Evolutionary conservation across 2,113 vertebrate species (phyloP), one percentile per base, ranked within the genome.

Genomic region (Xiphophorus couchianus): DNA sequence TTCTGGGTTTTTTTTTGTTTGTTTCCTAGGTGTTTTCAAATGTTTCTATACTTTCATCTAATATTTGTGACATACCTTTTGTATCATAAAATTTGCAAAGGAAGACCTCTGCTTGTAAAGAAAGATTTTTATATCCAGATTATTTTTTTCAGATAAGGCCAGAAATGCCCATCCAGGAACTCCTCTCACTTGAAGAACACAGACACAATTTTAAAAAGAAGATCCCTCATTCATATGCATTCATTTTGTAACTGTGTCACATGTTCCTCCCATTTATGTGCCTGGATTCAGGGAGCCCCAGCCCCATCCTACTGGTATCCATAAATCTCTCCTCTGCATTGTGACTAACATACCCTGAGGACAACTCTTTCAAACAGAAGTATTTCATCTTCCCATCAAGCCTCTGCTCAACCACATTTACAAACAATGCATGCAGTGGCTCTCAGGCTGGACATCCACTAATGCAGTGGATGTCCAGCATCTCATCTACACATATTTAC

Each of bases 361-460:
- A 86, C 63, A 78, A 54, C 27, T 69, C 76, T 83, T 76, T 58
- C 11, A 87, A 86, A 87, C 84, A 73, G 71, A 80, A 71, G 62
- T 81, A 65, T 88, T 92, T 88, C 84, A 90, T 90, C 88, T 89
- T 78, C 42, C 48, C 42, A 29, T 80, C 2, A 51, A 79, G 79
- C 44, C 73, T 75, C 63, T 30, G 30, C 88, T 84, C 80, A 54
- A 22, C 80, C 82, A 77, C 71, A 88, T 91, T 86, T 88, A 80
- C 87, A 84, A 88, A 92, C 84, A 90, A 86, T 88, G 84, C 66
- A 69, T 77, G 80, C 79, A 81, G 85, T 78, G 82, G 84, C 81
- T 88, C 73, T 86, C 77, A 31, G 68, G 70, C 79, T 37, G 77
- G 83, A 89, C 78, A 69, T 86, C 76, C 76, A 76, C 83, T 65